Conservation (phyloP, 2,888 invertebrate species). For the Hirtodrosophila histrioides region DNA sequence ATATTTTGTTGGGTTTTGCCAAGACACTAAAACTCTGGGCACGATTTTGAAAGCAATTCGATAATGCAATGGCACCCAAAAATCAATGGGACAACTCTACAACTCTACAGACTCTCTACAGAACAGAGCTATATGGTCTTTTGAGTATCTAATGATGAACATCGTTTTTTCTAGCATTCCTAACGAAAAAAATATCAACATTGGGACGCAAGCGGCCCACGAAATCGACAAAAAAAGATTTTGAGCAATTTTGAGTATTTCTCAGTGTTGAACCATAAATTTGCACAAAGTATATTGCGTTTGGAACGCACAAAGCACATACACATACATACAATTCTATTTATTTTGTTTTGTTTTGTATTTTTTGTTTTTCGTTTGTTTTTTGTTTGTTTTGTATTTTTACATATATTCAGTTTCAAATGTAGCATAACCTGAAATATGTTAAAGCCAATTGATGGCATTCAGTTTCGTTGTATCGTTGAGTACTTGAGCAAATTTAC, state of each 20-base stretch:
- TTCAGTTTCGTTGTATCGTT: slow-evolving; percentile 24
- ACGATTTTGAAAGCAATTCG: neutral
- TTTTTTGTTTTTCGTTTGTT: too few relatives aligned
- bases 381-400: neutral
- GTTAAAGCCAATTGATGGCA: slow-evolving; percentile 5
- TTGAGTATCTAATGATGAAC: too few relatives aligned
- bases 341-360: neutral
- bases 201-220: too few relatives aligned
- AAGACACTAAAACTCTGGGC: slow-evolving; percentile 2
- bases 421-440: slow-evolving; percentile 27
- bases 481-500: slow-evolving; percentile 51
- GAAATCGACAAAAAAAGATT: too few relatives aligned
- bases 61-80: slow-evolving; percentile 4
- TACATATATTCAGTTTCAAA: slow-evolving; percentile 16
- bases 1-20: neutral
- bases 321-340: too few relatives aligned
- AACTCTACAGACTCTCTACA: too few relatives aligned
- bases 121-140: too few relatives aligned
- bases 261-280: too few relatives aligned
- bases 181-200: too few relatives aligned
- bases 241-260: too few relatives aligned
- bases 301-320: slow-evolving; percentile 16
- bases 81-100: neutral
- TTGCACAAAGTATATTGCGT: slow-evolving; percentile 6
- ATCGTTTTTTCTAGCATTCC: too few relatives aligned